Conservation (phyloP, 2,888 invertebrate genomes). For the Nemurella pictetii region DNA sequence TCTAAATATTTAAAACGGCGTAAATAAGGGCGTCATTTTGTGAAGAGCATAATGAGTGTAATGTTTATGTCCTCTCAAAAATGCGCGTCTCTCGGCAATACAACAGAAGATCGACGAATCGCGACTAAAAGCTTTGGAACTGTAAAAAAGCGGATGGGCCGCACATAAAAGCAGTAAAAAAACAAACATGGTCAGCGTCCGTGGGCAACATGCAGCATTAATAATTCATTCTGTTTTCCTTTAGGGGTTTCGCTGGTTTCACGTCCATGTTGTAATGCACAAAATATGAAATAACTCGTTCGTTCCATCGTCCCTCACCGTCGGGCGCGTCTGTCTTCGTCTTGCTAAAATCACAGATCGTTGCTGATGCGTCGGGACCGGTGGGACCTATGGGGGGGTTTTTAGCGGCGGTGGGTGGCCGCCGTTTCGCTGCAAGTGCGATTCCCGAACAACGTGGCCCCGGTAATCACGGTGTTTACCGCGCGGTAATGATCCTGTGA, state of each 20-base stretch:
- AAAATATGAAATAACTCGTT: too few species aligned
- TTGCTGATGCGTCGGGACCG: neutral
- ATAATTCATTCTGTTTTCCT: neutral
- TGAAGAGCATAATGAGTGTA: neutral
- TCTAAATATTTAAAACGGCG: neutral
- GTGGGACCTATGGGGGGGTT: too few species aligned
- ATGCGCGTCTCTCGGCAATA: too few species aligned
- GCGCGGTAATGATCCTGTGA: neutral
- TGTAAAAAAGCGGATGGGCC: neutral
- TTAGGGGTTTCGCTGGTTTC: neutral
- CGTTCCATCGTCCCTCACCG: neutral
- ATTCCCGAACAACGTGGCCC: too few species aligned
- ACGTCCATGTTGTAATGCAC: neutral
- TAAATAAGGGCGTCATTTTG: neutral
- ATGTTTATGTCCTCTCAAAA: neutral
- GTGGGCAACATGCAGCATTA: neutral
- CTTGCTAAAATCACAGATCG: neutral
- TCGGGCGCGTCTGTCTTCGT: neutral
- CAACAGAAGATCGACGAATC: neutral
- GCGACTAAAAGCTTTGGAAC: neutral
- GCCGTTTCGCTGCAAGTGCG: neutral
- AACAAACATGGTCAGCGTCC: neutral
- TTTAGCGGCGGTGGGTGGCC: neutral
- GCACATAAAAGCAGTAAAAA: neutral
- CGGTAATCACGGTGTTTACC: neutral